A percentile compares a stretch with the other conserved stretches of the same genome.
Evolutionary conservation across 2,113 vertebrate genomes (phyloP).

Genomic region (Crotalus helleri): DNA sequence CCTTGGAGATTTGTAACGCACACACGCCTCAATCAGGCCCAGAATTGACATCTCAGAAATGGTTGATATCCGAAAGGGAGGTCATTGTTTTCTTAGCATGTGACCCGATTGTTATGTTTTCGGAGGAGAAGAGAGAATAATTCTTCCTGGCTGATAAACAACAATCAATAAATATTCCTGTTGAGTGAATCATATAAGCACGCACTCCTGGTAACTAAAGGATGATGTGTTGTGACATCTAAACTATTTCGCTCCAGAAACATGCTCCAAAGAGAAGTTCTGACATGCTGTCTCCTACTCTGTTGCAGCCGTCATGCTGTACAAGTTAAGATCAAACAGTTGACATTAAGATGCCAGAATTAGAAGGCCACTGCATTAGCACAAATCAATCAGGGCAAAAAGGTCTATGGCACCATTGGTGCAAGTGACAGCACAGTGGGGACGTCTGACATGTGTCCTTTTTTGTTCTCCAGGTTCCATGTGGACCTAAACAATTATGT

Average conservation of each 20-base stretch:
- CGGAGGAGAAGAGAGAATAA: not conserved
- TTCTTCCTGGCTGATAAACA: not conserved
- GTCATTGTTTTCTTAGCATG: not conserved
- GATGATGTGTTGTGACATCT: not conserved
- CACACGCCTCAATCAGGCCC: not conserved
- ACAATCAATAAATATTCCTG: constrained; percentile 3
- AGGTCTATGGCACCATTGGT: no score
- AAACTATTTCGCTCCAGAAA: not conserved
- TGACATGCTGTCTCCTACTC: constrained; percentile 6
- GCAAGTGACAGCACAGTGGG: not conserved
- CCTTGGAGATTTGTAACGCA: constrained; percentile 42
- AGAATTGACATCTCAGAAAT: constrained; percentile 2
- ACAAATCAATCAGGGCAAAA: not conserved
- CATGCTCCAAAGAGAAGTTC: not conserved
- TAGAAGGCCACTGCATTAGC: not conserved
- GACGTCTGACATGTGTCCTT: not conserved
- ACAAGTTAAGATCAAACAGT: constrained; percentile 3
- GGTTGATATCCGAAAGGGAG: not conserved
- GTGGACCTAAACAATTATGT: not conserved
- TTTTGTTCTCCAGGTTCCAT: not conserved
- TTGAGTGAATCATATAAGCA: not conserved
- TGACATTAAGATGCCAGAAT: not conserved
- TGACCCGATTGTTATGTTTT: not conserved
- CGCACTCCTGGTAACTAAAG: constrained; percentile 5
- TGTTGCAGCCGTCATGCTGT: not conserved